Evolutionary conservation across 35 echinoderm and acorn worm genomes (phyloP).

Genomic region (Lytechinus pictus): DNA sequence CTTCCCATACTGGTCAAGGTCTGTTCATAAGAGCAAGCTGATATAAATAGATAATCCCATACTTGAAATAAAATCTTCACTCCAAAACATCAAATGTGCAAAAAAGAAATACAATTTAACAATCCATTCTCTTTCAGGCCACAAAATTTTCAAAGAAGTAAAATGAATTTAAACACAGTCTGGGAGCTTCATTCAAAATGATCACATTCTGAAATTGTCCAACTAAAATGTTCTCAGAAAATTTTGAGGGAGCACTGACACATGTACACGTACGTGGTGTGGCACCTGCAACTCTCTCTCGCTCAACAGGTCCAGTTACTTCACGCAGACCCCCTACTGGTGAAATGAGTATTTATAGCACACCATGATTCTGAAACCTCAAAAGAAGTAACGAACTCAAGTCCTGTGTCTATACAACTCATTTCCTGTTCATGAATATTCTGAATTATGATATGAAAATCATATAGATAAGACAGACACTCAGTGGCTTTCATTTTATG

Average conservation of each 20-base stretch:
- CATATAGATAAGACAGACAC: neutral
- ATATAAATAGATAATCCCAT: too few relatives aligned
- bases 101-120: too few relatives aligned
- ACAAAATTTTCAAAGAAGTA: neutral
- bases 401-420: neutral
- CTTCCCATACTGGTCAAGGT: neutral
- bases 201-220: neutral
- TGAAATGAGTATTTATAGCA: neutral
- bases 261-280: neutral
- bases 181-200: neutral
- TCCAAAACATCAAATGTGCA: too few relatives aligned
- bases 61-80: too few relatives aligned
- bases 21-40: too few relatives aligned
- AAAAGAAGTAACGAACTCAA: neutral
- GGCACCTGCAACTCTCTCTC: neutral
- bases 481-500: neutral
- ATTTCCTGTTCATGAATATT: neutral
- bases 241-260: neutral
- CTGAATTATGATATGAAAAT: neutral
- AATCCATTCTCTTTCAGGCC: neutral
- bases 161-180: neutral
- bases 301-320: neutral
- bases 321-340: neutral
- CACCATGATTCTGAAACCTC: neutral
- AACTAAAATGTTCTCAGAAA: neutral